Percentiles rank a stretch among this genome's conserved stretches.
Conservation (phyloP, 2,888 invertebrate genomes). For the Ephialtes manifestator region DNA sequence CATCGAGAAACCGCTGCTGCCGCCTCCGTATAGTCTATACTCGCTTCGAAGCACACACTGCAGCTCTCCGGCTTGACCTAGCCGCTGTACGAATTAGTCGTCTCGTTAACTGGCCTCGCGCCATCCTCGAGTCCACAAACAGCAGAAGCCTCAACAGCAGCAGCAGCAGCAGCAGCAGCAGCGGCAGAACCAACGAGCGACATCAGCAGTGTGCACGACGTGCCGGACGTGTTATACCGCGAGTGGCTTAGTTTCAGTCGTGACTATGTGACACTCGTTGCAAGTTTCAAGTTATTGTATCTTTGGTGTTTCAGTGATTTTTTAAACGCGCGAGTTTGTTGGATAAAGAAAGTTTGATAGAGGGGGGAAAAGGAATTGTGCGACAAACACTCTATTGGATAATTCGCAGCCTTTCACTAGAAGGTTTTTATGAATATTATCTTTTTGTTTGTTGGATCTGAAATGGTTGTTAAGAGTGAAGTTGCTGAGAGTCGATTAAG, state of each 20-base stretch:
- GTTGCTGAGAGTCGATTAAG: conserved; percentile 20
- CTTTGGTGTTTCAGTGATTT: background rate
- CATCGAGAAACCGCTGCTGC: conserved; percentile 69
- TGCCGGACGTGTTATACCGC: conserved; percentile 33
- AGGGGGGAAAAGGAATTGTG: background rate
- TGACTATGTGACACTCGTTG: background rate
- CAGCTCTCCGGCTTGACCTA: conserved; percentile 73
- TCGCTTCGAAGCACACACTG: conserved; percentile 45
- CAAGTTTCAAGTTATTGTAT: background rate
- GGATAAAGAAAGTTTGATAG: no score
- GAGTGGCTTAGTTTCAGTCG: background rate
- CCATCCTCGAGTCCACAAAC: conserved; percentile 66
- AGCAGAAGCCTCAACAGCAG: conserved; percentile 6
- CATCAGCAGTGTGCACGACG: conserved; percentile 13
- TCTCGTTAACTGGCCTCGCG: conserved; percentile 81
- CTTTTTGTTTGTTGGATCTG: background rate
- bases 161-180: background rate
- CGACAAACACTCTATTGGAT: conserved; percentile 5
- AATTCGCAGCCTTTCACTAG: background rate
- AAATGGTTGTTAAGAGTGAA: background rate
- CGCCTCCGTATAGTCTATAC: conserved; percentile 57
- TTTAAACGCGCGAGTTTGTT: background rate
- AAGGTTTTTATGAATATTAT: background rate
- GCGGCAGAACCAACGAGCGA: no score
- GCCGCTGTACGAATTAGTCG: conserved; percentile 83